Base-by-base conservation (phyloP, 1,140 invertebrate genomes). In the Drosophila persimilis region DNA sequence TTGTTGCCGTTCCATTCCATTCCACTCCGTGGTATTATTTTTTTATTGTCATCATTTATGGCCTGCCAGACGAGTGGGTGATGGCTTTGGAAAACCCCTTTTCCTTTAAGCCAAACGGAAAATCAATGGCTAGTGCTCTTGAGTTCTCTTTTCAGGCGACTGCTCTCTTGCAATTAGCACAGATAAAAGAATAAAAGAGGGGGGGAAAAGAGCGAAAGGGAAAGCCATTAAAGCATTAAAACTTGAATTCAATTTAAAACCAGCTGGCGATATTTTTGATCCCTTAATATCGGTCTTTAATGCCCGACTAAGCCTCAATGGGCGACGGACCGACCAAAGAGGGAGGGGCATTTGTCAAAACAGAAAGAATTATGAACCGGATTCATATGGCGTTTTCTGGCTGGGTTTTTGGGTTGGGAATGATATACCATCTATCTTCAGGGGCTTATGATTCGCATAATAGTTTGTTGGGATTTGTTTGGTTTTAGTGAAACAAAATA, bases 91-190 rank as follows among this genome's bases (percentile, higher is more conserved):
- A 22, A 59, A 80, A 76, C 60, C 72, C 73, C 61, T 61, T 57
- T 48, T 17, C 26, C 6, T 9, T 39, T 39, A 26, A 13, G 17
- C 17, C 7, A 26, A 46, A 62, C 46, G 15, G 8, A 67, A 70
- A 81, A 83, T 83, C 75, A 83, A 83, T 84, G 57, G 67, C 59
- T 52, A 52, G 45, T 55, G 51, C 57, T 62, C 50, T 26, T 26
- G 3, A 24, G 24, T 24, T 24, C 24, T 24, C 24, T 5, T 24
- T 4, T 26, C 73, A 80, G 77, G 55, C 17, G 54, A 54, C 74
- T 65, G 59, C 56, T 41, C 57, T 48, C 41, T 62, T 53, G 67
- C 75, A 83, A 83, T 84, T 83, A 84, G 54, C 78, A 45, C 47
- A 64, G 67, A 61, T 77, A 72, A 76, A 29, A 67, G 47, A 15